Evolutionary conservation across 2,888 invertebrate species (phyloP), one percentile per base, ranked within the genome.

Genomic region (Himalopsyche japonica): DNA sequence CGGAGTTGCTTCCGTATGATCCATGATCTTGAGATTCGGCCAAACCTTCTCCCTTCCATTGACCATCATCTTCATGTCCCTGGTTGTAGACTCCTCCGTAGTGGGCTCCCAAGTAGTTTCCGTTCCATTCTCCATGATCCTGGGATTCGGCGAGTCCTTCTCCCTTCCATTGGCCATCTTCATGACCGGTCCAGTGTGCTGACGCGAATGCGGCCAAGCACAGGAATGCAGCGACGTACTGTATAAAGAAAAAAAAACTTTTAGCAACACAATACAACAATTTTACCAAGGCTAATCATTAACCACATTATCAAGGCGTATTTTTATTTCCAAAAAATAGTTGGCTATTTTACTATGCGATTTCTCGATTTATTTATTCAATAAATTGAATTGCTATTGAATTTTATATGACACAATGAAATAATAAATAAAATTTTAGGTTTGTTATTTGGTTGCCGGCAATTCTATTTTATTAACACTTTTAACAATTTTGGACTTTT

Each of bases 1-100:
- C 94, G 87, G 92, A 49, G 24, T 27, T 48, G 89, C 94, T 94
- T 80, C 93, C 93, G 81, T 76, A 57, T 24, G 43, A 34, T 47
- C 85, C 85, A 78, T 81, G 81, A 20, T 84, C 81, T 78, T 84
- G 84, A 77, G 81, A 81, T 81, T 82, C 84, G 32, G 43, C 70
- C 15, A 85, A 37, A 32, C 84, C 82, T 82, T 82, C 80, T 70
- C 84, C 84, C 48, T 34, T 82, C 79, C 79, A 84, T 79, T 82
- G 81, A 57, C 84, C 84, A 81, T 84, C 84, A 84, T 84, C 79
- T 15, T 4, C 43, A 43, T 43, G 43, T 15, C 12, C 43, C 43
- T 43, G 43, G 43, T 4, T 43, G 43, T 43, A 43, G 15, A 43
- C 43, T 43, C 43, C 43, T 43, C 43, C 43, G 43, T 43, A 43